Evolutionary conservation across 2,888 invertebrate species (phyloP).

Genomic region (Sclerodermus sp.): DNA sequence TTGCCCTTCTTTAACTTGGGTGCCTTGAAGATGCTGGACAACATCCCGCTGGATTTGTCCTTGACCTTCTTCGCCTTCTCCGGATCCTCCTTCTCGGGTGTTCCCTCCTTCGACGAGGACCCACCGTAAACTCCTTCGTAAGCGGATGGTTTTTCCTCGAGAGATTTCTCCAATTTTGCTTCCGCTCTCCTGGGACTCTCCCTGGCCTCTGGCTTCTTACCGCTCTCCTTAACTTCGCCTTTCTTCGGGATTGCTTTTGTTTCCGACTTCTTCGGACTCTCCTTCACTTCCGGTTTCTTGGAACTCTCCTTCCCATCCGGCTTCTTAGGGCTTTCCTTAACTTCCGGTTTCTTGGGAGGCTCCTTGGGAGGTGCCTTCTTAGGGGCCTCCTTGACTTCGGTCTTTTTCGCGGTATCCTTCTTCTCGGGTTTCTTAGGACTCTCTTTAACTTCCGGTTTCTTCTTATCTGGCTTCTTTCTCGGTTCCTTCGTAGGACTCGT

Average conservation of each 20-base stretch:
- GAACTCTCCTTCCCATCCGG: too few species aligned
- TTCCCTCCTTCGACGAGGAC: too few species aligned
- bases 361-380: constrained; percentile 14
- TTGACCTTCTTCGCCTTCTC: constrained; percentile 23
- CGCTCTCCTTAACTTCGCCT: background rate
- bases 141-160: constrained; percentile 31
- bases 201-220: background rate
- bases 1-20: constrained; percentile 46
- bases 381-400: constrained; percentile 22
- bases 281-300: too few species aligned
- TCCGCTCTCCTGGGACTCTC: background rate
- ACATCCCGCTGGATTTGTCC: constrained; percentile 45
- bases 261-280: too few species aligned
- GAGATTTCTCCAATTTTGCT: background rate
- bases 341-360: background rate
- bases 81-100: too few species aligned
- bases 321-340: too few species aligned
- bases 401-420: constrained; percentile 7
- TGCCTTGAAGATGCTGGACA: constrained; percentile 50
- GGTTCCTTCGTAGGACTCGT: constrained; percentile 54
- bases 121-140: too few species aligned
- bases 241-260: background rate
- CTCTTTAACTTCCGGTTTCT: constrained; percentile 11
- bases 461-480: background rate
- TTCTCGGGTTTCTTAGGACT: constrained; percentile 1